A percentile compares a stretch with the other conserved stretches of the same genome.
Conservation (phyloP, 2,797 vertebrate genomes). For the Lagodon rhomboides region DNA sequence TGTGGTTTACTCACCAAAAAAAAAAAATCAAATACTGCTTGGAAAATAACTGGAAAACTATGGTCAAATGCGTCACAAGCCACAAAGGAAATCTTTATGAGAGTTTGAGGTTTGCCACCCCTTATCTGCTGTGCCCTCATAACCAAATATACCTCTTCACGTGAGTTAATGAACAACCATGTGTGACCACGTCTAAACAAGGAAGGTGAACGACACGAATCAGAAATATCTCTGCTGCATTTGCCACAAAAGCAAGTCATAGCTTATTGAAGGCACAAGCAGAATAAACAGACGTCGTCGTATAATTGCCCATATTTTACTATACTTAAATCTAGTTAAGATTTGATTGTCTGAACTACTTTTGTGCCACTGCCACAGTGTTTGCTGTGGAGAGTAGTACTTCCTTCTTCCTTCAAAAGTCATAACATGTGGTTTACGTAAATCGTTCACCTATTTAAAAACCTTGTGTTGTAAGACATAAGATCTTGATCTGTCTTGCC, state of each 20-base stretch:
- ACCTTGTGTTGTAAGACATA: too few relatives aligned
- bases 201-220: constrained; percentile 11
- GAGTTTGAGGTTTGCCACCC: neutral
- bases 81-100: constrained; percentile 16
- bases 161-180: constrained; percentile 66
- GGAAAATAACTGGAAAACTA: neutral
- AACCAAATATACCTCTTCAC: constrained; percentile 14
- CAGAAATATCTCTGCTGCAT: constrained; percentile 1
- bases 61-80: neutral
- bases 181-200: constrained; percentile 28
- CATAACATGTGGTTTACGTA: constrained; percentile 16
- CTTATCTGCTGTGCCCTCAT: constrained; percentile 54
- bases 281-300: too few relatives aligned
- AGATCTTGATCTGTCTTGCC: too few relatives aligned
- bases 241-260: neutral
- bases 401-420: constrained; percentile 17
- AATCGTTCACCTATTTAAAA: neutral
- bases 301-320: neutral
- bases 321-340: too few relatives aligned
- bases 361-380: constrained; percentile 18
- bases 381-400: neutral
- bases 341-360: neutral
- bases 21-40: neutral
- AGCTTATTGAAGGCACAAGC: too few relatives aligned
- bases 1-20: neutral